A percentile compares a stretch with the other conserved stretches of the same genome.
Evolutionary conservation across 1,140 invertebrate species (phyloP).

Genomic region (Drosophila willistoni): DNA sequence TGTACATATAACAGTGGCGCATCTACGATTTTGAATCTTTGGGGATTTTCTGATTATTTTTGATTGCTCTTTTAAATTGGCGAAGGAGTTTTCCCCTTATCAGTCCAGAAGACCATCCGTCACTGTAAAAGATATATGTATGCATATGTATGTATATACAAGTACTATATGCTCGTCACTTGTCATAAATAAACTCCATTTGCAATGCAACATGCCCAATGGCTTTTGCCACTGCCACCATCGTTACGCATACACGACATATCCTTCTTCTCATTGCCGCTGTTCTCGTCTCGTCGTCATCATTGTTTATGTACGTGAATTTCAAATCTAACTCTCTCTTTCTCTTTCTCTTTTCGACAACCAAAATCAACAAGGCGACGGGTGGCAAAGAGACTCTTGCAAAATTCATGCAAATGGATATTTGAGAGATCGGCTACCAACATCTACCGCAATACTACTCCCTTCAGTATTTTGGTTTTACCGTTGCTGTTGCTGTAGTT

Average conservation of each 20-base stretch:
- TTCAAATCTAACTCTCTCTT: slow-evolving; percentile 54
- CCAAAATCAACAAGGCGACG: slow-evolving; percentile 18
- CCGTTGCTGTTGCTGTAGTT: slow-evolving; percentile 16
- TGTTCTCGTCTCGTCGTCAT: slow-evolving; percentile 15
- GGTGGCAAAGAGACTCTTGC: slow-evolving; percentile 32
- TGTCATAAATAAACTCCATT: slow-evolving; percentile 67
- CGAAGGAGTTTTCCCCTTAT: no score
- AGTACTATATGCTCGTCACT: slow-evolving; percentile 26
- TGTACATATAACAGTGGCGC: neutral
- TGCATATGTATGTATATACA: neutral
- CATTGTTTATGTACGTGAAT: slow-evolving; percentile 70
- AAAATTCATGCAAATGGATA: slow-evolving; percentile 17
- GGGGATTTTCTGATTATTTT: neutral
- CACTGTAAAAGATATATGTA: neutral
- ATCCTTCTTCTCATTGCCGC: slow-evolving; percentile 7
- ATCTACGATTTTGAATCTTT: neutral
- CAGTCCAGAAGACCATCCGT: neutral
- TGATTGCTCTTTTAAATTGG: neutral
- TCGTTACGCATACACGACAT: neutral
- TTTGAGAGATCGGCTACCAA: neutral
- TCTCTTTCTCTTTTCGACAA: slow-evolving; percentile 8
- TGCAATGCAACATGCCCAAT: slow-evolving; percentile 55
- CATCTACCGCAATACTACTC: neutral
- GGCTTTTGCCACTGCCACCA: slow-evolving; percentile 28
- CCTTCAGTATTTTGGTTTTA: slow-evolving; percentile 6